Base-by-base conservation (phyloP, 64 coral and sea anemone species). In the Orbicella faveolata region DNA sequence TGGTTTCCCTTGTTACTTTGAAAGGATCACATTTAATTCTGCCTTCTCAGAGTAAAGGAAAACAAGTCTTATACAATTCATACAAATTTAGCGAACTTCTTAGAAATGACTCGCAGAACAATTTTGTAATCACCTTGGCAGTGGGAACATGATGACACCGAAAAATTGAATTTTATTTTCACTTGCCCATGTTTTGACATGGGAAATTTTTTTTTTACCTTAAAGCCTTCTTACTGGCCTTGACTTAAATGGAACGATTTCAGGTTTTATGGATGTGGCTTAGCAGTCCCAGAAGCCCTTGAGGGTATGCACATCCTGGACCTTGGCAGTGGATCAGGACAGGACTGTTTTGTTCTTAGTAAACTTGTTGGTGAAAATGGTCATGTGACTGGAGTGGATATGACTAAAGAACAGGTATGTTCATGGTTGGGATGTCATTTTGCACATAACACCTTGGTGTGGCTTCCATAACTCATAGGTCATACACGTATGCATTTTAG, bases 211-310 rank as follows among this genome's bases (percentile, higher is more conserved):
- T 30, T 30, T 30, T 30, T 36, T 63, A 4, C 51, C 12, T 41
- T 61, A n/a, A 33, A 64, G 20, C 16, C 12, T 13, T 20, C 2
- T 35, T 84, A 16, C 18, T 4, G 34, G 18, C 11, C 11, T 15
- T 36, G 3, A 69, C 15, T 36, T n/a, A 70, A 34, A 36, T 67
- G 13, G 18, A 14, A 59, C 61, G 11, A 44, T 82, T 89, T 34
- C 63, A 98, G 96, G 61, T 98, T 95, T 79, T 98, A 93, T 91
- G 96, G 96, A 4, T 98, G 96, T 93, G 96, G 96, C 34, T 78
- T 98, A 37, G 92, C 91, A 48, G 92, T 90, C 91, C 96, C 96
- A 79, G 87, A 93, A 88, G 82, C 83, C 36, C 88, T 98, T 91
- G 88, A 95, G 53, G 88, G 84, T 55, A 88, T 87, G 79, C 65